A percentile compares a stretch with the other conserved stretches of the same genome.
Conservation (phyloP, 92 coral and sea anemone species). For the Palythoa heliodiscus region DNA sequence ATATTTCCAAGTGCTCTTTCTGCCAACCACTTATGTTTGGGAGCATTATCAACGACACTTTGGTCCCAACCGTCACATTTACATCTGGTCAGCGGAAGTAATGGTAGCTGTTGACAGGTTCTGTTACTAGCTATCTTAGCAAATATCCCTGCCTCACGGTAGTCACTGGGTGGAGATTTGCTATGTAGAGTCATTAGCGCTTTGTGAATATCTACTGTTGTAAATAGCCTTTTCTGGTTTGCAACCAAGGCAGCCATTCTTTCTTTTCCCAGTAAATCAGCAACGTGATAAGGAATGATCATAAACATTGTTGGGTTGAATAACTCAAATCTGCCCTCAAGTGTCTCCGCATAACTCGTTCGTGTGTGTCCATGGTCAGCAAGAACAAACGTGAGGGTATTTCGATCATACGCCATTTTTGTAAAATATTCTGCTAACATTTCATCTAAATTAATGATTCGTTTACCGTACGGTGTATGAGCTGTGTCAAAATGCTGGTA, state of each 20-base stretch:
- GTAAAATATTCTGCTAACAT: conserved; percentile 63
- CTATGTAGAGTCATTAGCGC: conserved; percentile 77
- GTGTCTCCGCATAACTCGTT: conserved; percentile 62
- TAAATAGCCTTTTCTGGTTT: conserved; percentile 73
- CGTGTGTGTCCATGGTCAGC: conserved; percentile 86
- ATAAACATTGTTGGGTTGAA: conserved; percentile 77
- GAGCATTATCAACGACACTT: conserved; percentile 47
- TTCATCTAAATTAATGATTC: conserved; percentile 71
- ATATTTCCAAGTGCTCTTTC: conserved; percentile 62
- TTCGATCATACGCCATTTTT: conserved; percentile 60
- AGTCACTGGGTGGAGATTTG: conserved; percentile 37
- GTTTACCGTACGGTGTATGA: conserved; percentile 67
- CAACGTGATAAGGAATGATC: conserved; percentile 70
- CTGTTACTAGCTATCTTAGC: conserved; percentile 45
- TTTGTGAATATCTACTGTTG: conserved; percentile 74
- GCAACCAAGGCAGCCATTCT: conserved; percentile 64
- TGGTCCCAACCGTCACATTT: conserved; percentile 70
- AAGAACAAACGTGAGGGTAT: conserved; percentile 70
- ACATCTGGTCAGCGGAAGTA: conserved; percentile 61
- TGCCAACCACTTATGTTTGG: conserved; percentile 56
- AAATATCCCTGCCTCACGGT: conserved; percentile 50
- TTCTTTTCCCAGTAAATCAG: conserved; percentile 58
- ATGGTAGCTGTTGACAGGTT: conserved; percentile 56
- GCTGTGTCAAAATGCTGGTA: conserved; percentile 80
- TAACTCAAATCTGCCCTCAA: conserved; percentile 75